Conservation (phyloP, 2,797 vertebrate species). For the Thamnophis elegans region DNA sequence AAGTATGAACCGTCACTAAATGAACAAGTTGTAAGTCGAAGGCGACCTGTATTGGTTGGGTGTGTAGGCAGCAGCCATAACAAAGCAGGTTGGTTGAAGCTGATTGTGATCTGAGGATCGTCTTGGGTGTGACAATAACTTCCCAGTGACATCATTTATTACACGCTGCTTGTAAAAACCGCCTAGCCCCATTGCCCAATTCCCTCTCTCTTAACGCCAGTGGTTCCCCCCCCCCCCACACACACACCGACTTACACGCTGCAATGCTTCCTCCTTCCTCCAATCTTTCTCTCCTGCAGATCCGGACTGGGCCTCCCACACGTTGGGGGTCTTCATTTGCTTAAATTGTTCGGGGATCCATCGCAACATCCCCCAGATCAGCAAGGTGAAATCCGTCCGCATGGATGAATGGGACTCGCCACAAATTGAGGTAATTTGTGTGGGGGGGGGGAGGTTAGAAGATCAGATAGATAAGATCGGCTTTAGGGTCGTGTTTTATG, state of each 20-base stretch:
- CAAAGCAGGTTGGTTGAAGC: neutral
- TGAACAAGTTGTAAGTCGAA: neutral
- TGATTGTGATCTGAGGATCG: neutral
- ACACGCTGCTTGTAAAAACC: neutral
- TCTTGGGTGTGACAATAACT: neutral
- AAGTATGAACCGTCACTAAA: neutral
- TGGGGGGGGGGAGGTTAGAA: no score
- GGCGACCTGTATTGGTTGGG: neutral
- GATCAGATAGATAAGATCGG: no score
- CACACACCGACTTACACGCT: rapidly evolving
- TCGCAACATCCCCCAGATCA: slow-evolving; percentile 88
- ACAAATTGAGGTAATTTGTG: slow-evolving; percentile 88
- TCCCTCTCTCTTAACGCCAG: neutral
- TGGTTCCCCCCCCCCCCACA: rapidly evolving
- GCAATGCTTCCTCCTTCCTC: neutral
- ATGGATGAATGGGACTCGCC: slow-evolving; percentile 88
- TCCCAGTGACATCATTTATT: neutral
- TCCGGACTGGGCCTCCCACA: slow-evolving; percentile 93
- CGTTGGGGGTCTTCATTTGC: slow-evolving; percentile 91
- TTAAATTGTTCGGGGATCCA: slow-evolving; percentile 93
- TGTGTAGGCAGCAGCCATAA: neutral
- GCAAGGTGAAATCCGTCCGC: slow-evolving; percentile 86
- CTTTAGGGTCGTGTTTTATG: no score
- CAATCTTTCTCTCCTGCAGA: slow-evolving; percentile 72
- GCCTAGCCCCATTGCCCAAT: neutral